These are phyloP conservation scores for Linepithema humile DNA, from an alignment of 1,140 invertebrate genomes.

Conservation along the genomic window DNA sequence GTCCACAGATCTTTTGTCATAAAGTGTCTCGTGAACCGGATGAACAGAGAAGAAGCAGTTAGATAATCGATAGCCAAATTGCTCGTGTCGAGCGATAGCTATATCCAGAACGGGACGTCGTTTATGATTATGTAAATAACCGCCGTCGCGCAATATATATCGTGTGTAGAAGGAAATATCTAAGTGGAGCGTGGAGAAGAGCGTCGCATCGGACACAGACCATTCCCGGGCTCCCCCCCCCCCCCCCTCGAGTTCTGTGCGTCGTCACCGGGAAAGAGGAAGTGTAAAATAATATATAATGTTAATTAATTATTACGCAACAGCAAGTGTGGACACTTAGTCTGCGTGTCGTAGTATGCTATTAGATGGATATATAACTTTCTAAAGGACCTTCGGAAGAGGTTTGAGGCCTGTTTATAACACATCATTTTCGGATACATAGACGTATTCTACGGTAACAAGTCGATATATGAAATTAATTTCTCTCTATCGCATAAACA, in stretches of 20 bases:
- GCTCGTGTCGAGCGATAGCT: conserved; percentile 67
- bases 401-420: conserved; percentile 76
- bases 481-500: conserved; percentile 36
- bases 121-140: conserved; percentile 79
- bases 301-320: conserved; percentile 76
- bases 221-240: background rate
- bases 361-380: conserved; percentile 78
- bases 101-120: conserved; percentile 72
- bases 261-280: conserved; percentile 65
- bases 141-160: conserved; percentile 73
- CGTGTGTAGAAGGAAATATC: conserved; percentile 71
- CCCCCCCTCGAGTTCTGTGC: conserved; percentile 59
- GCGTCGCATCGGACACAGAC: conserved; percentile 42
- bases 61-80: conserved; percentile 69
- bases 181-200: conserved; percentile 65
- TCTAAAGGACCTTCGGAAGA: conserved; percentile 71
- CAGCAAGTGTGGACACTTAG: conserved; percentile 75
- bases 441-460: conserved; percentile 68
- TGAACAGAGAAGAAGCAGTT: conserved; percentile 58
- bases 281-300: conserved; percentile 81
- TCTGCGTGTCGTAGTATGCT: conserved; percentile 77
- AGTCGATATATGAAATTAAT: conserved; percentile 67
- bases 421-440: conserved; percentile 67
- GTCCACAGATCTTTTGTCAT: conserved; percentile 83
- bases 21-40: conserved; percentile 68